Base-by-base conservation (phyloP, 2,797 vertebrate genomes). In the Brachyalestes nurse region DNA sequence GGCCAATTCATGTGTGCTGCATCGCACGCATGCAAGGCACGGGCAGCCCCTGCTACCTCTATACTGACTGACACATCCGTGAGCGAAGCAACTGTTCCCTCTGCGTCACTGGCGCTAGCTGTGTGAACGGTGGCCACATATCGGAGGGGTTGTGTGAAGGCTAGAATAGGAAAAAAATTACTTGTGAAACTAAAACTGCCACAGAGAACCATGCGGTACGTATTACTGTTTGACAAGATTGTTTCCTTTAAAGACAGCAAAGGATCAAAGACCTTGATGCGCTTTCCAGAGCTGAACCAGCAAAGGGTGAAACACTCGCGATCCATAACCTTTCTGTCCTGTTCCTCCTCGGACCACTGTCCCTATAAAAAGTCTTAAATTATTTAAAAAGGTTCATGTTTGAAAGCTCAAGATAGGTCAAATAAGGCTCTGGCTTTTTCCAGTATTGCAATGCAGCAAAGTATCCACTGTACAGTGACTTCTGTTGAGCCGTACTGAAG, bases 181-280 rank as follows among this genome's bases (percentile, higher is more conserved):
- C 47, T 69, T 45, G 49, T 75, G 82, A 85, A 87, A 87, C 79
- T 78, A 77, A 89, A 85, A 87, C 83, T 23, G 28, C 71, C 28
- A 67, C 49, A 70, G 57, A 80, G 45, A 77, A 57, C 45, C 34
- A 75, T 82, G 84, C 38, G 81, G 77, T 80, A 71, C 70, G 51
- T 49, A 25, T 86, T 84, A 84, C 84, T 75, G 84, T 85, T 85
- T 40, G 40, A 74, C 34, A 79, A 77, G 55, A 80, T 77, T 57
- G 85, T 86, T 89, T 88, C 86, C 83, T 83, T 73, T 86, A 85
- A 84, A 83, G 71, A 84, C 6, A 17, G 28, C 61, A 64, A 38
- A 17, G 4, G 61, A 64, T 64, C 61, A 34, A 64, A 38, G 61
- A 38, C 13, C 25, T 34, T 34, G 34, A 17, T 17, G 28, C 5